These are phyloP conservation scores for Tinea pellionella DNA, from an alignment of 2,888 invertebrate genomes.

Conservation along the genomic window DNA sequence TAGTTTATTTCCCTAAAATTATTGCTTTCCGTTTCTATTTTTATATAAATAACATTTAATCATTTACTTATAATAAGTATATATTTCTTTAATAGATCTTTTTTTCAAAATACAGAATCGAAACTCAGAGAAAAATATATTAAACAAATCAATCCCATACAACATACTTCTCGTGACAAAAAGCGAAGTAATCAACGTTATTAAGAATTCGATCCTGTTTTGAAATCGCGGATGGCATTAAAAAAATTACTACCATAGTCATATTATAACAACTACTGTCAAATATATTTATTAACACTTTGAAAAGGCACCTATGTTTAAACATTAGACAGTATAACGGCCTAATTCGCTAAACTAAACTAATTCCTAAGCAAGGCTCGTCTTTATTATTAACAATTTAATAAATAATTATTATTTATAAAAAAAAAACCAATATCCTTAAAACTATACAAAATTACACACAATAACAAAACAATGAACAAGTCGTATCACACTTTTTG, in stretches of 20 bases:
- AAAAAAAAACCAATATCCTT: conserved; percentile 41
- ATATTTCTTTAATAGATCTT: not conserved
- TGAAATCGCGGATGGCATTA: not conserved
- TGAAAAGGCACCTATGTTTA: conserved; percentile 65
- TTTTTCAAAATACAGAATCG: not conserved
- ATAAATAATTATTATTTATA: conserved; percentile 45
- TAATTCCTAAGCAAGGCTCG: conserved; percentile 67
- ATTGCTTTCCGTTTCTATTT: not conserved
- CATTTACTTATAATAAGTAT: too few relatives aligned
- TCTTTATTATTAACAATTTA: conserved; percentile 57
- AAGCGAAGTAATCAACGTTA: too few relatives aligned
- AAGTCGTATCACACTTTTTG: conserved; percentile 66
- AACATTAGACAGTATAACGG: conserved; percentile 49
- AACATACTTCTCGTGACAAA: too few relatives aligned
- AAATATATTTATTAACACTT: conserved; percentile 20
- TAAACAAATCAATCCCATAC: too few relatives aligned
- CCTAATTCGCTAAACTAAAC: conserved; percentile 40
- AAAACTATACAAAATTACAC: conserved; percentile 55
- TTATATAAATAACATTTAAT: not conserved
- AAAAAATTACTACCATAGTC: not conserved
- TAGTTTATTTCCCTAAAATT: not conserved
- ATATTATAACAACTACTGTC: conserved; percentile 1
- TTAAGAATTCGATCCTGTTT: too few relatives aligned
- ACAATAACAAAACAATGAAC: conserved; percentile 66
- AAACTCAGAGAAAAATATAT: too few relatives aligned